Evolutionary conservation across 35 echinoderm and acorn worm species (phyloP).

Genomic region (Ophioderma brevispina): DNA sequence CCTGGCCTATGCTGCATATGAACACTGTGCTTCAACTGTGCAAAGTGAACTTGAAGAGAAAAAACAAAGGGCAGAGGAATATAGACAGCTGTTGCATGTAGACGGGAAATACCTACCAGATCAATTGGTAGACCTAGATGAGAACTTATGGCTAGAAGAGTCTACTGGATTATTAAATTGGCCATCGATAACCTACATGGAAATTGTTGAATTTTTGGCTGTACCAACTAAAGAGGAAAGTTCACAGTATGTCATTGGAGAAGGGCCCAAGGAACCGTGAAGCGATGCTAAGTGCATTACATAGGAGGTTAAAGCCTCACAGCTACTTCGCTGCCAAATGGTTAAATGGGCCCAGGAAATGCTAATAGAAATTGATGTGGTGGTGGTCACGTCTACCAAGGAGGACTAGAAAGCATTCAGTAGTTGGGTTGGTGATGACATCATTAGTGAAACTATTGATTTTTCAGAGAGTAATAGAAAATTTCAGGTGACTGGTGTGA

Average conservation of each 20-base stretch:
- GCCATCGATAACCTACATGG: not conserved
- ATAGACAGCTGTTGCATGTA: not conserved
- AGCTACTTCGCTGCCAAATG: not conserved
- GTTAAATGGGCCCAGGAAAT: too few relatives aligned
- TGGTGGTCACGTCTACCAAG: too few relatives aligned
- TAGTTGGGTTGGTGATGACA: too few relatives aligned
- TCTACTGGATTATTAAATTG: not conserved
- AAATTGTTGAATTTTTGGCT: not conserved
- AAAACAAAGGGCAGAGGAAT: not conserved
- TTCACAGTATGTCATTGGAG: too few relatives aligned
- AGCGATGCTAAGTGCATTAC: not conserved
- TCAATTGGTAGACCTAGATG: not conserved
- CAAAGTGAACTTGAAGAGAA: not conserved
- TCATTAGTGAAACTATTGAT: too few relatives aligned
- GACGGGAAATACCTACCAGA: not conserved
- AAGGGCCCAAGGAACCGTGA: not conserved
- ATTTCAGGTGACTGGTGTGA: too few relatives aligned
- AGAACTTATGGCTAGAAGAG: not conserved
- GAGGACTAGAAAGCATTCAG: too few relatives aligned
- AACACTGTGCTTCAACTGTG: not conserved
- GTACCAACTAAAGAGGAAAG: not conserved
- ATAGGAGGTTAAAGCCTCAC: not conserved
- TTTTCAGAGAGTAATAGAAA: too few relatives aligned
- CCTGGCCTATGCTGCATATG: not conserved
- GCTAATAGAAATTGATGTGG: too few relatives aligned